These are phyloP conservation scores for Actenoides hombroni DNA, from an alignment of 2,113 vertebrate species.

Conservation along the genomic window DNA sequence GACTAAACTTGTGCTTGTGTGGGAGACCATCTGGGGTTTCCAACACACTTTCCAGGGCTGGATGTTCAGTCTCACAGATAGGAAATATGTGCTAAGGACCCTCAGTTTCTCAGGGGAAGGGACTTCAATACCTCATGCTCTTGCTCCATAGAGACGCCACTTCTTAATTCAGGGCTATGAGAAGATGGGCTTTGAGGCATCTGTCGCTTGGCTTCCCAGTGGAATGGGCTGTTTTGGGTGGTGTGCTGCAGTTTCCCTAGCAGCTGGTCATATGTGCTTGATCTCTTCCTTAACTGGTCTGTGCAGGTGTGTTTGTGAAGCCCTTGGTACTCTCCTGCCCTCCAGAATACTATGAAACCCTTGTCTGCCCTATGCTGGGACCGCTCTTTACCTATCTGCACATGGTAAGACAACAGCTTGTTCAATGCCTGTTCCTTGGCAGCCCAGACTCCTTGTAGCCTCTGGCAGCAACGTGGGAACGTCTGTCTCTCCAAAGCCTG, in stretches of 20 bases:
- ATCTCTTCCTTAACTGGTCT: conserved; percentile 74
- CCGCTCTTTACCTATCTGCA: conserved; percentile 91
- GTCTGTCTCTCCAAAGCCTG: neutral
- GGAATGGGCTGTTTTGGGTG: neutral
- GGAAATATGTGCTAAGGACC: neutral
- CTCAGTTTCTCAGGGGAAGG: neutral
- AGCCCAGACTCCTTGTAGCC: neutral
- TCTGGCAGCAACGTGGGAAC: neutral
- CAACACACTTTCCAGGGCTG: neutral
- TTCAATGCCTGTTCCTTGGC: neutral
- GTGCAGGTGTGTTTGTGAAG: conserved; percentile 88
- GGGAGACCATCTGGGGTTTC: neutral
- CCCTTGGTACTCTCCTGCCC: conserved; percentile 90
- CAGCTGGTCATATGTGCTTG: neutral
- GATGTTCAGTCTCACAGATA: neutral
- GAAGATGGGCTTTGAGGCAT: neutral
- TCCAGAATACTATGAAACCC: conserved; percentile 84
- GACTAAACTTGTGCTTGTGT: neutral
- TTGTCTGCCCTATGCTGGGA: conserved; percentile 90
- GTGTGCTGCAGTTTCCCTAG: neutral
- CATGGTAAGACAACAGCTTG: conserved; percentile 78
- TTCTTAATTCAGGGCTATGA: neutral
- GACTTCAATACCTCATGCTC: neutral
- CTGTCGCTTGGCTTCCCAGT: neutral
- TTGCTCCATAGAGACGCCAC: neutral